Percentiles rank a stretch among this genome's conserved stretches.
Conservation (phyloP, 2,113 vertebrate genomes). For the Gobio gobio region DNA sequence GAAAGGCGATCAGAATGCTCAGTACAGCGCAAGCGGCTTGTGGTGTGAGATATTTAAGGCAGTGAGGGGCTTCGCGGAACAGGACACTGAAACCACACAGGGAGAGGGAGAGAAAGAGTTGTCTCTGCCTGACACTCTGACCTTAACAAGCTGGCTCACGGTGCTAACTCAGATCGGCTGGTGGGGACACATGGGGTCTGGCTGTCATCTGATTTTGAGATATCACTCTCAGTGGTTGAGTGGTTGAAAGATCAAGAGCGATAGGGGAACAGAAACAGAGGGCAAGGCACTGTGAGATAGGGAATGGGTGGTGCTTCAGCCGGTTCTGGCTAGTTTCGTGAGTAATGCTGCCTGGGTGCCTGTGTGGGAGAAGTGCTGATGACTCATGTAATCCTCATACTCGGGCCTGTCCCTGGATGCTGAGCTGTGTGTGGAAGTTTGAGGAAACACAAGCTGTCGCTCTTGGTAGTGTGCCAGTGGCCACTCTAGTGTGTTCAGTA, state of each 20-base stretch:
- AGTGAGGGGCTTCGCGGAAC: neutral
- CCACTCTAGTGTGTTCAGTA: neutral
- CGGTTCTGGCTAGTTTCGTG: slow-evolving; percentile 67
- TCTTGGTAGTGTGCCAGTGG: slow-evolving; percentile 43
- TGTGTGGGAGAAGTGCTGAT: slow-evolving; percentile 51
- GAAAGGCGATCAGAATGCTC: neutral
- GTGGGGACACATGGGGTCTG: neutral
- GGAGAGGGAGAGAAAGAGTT: neutral
- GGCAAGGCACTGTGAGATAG: neutral
- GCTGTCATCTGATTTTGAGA: neutral
- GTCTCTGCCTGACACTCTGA: slow-evolving; percentile 5
- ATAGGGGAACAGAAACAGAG: slow-evolving; percentile 20
- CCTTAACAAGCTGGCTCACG: neutral
- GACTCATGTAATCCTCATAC: slow-evolving; percentile 68
- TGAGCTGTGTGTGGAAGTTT: slow-evolving; percentile 31
- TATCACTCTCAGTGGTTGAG: neutral
- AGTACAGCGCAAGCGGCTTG: neutral
- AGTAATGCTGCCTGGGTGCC: slow-evolving; percentile 55
- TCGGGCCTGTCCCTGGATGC: slow-evolving; percentile 44
- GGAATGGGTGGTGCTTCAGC: slow-evolving; percentile 22
- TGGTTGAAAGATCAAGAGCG: neutral
- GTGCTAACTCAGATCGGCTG: neutral
- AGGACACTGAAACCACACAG: neutral
- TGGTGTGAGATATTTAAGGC: slow-evolving; percentile 1
- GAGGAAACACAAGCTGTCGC: slow-evolving; percentile 62